A percentile compares a stretch with the other conserved stretches of the same genome.
phyloP scores from a whole-genome alignment of 2,113 vertebrate species.

The Ardeotis arabs region DNA sequence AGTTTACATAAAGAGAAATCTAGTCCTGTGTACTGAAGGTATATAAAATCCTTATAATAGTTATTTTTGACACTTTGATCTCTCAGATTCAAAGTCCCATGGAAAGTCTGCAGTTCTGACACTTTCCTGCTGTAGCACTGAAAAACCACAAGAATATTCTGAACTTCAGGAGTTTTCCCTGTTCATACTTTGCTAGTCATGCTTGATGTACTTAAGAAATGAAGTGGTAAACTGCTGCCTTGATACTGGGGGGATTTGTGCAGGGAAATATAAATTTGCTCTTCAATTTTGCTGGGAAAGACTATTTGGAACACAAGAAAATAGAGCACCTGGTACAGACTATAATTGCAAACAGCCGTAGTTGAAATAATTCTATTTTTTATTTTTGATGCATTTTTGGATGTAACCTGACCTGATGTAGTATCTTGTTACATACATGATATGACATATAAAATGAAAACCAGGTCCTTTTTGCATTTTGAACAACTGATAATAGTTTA shows the following conservation, averaged over 20 bases:
- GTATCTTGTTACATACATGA: not conserved
- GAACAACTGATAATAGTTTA: not conserved
- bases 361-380: not conserved
- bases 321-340: not conserved
- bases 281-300: not conserved
- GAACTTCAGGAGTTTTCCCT: not conserved
- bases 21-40: not conserved
- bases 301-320: not conserved
- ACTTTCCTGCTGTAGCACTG: not conserved
- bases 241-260: not conserved
- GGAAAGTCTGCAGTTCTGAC: not conserved
- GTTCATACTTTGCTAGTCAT: not conserved
- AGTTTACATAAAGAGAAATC: not conserved
- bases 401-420: not conserved
- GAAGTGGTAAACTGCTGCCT: not conserved
- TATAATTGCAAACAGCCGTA: not conserved
- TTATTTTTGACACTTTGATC: not conserved
- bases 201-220: not conserved
- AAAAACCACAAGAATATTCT: not conserved
- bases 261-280: not conserved
- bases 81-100: not conserved
- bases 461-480: not conserved
- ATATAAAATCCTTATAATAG: not conserved
- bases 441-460: not conserved
- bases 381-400: not conserved